phyloP scores from a whole-genome alignment of 1,140 invertebrate genomes.

The Penaeus chinensis region DNA sequence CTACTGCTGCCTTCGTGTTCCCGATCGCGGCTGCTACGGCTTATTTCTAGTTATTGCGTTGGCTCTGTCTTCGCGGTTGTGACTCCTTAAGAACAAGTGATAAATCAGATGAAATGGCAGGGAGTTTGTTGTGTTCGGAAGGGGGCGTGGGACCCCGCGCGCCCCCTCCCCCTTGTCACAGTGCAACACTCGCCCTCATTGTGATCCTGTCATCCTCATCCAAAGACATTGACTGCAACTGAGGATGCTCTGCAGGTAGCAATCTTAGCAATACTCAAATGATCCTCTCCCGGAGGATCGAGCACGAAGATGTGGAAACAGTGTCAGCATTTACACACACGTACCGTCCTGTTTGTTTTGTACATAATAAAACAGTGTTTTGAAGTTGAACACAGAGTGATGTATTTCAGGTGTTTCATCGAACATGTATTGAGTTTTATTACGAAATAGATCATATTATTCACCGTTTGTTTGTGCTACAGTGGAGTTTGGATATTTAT shows the following conservation, averaged over 20 bases:
- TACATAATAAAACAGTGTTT: slow-evolving; percentile 53
- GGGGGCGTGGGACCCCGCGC: no score
- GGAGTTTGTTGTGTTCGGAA: no score
- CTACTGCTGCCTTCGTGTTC: no score
- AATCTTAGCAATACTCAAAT: slow-evolving; percentile 44
- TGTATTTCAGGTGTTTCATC: slow-evolving; percentile 45
- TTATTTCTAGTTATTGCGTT: no score
- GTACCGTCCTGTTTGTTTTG: slow-evolving; percentile 59
- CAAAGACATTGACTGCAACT: neutral
- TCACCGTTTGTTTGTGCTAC: slow-evolving; percentile 48
- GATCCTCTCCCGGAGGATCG: slow-evolving; percentile 4
- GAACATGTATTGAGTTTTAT: slow-evolving; percentile 43
- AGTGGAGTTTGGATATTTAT: slow-evolving; percentile 55
- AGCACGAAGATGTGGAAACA: slow-evolving; percentile 33
- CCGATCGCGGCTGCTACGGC: no score
- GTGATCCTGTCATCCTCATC: no score
- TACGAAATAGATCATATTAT: slow-evolving; percentile 40
- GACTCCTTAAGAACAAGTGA: no score
- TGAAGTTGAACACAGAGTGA: slow-evolving; percentile 45
- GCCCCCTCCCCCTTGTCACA: neutral
- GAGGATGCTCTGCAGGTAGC: neutral
- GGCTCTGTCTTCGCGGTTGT: no score
- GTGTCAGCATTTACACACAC: slow-evolving; percentile 61
- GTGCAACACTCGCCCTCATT: no score
- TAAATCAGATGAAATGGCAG: no score